Evolutionary conservation across 2,113 vertebrate species (phyloP).

Genomic region (Puntigrus tetrazona): DNA sequence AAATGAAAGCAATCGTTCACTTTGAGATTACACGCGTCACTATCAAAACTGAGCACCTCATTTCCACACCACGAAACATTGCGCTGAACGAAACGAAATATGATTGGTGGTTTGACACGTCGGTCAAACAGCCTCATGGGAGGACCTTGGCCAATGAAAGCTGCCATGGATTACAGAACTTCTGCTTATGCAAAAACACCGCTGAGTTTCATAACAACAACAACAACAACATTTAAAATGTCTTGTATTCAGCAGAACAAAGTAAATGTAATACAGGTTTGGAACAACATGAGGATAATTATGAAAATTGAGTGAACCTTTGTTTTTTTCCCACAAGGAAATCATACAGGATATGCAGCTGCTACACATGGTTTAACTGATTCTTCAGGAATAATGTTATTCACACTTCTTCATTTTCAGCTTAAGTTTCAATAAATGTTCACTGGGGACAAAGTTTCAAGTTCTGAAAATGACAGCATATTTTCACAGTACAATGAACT

Average conservation of each 20-base stretch:
- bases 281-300: background rate
- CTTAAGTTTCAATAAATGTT: background rate
- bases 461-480: background rate
- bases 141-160: too few relatives aligned
- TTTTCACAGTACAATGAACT: constrained; percentile 1
- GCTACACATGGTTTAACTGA: background rate
- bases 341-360: background rate
- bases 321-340: background rate
- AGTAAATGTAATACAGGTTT: background rate
- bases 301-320: background rate
- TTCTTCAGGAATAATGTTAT: background rate
- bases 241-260: background rate
- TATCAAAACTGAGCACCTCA: too few relatives aligned
- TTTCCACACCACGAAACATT: too few relatives aligned
- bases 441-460: background rate
- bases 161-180: too few relatives aligned
- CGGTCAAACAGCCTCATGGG: too few relatives aligned
- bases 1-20: background rate
- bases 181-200: too few relatives aligned
- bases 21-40: too few relatives aligned
- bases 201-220: background rate
- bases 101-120: too few relatives aligned
- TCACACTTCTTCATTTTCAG: constrained; percentile 12
- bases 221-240: background rate
- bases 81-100: too few relatives aligned